Conservation (phyloP, 2,113 vertebrate genomes). For the Danio rerio region GRCz12tu NC_133177.1:18313001-18313500, state of each 20-base stretch:
- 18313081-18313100: not conserved
- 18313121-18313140: conserved; percentile 62
- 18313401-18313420: conserved; percentile 70
- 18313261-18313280: conserved; percentile 70
- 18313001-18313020: not conserved
- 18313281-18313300: conserved; percentile 77
- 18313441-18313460: conserved; percentile 34
- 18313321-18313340: conserved; percentile 62
- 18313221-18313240: conserved; percentile 67
- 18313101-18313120: not conserved
- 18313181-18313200: conserved; percentile 61
- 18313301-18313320: conserved; percentile 68
- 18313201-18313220: conserved; percentile 63
- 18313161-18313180: conserved; percentile 75
- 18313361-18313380: conserved; percentile 79
- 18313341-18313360: conserved; percentile 72
- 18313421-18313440: conserved; percentile 40
- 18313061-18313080: not conserved
- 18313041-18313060: not conserved
- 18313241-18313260: conserved; percentile 71
- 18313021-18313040: not conserved
- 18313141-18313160: conserved; percentile 65
- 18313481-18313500: conserved; percentile 21
- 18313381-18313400: conserved; percentile 74
- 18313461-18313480: conserved; percentile 34